Base-by-base conservation (phyloP, 2,113 vertebrate genomes). In the Laticauda laticaudata region DNA sequence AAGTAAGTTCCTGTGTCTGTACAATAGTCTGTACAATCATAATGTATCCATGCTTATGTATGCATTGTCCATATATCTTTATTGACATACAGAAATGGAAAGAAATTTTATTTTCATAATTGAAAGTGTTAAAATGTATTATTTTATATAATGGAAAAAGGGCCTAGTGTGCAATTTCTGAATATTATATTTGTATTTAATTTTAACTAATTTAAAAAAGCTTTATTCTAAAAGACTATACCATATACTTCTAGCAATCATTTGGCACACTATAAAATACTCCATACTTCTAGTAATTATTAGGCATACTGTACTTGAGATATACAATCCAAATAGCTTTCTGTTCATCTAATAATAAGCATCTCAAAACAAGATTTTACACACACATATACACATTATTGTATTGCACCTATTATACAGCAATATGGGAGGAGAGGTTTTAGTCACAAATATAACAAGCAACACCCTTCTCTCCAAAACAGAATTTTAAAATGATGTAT, bases 401-500 rank as follows among this genome's bases (percentile, higher is more conserved):
- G 51, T 11, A 39, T 56, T 57, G n/a, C 18, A 43, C 39, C 59
- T 92, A 48, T 48, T 48, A 93, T 92, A 94, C 92, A 93, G 56
- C 20, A 61, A 92, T 93, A 85, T 75, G 91, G 92, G 57, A 1
- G 11, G 81, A 43, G 43, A 51, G 53, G 18, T 14, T 92, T 93
- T 87, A 56, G n/a, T 86, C 88, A 94, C 0, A 0, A 94, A 87
- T 0, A 87, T 34, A 91, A 94, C 0, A 93, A 54, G 92, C 86
- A 45, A 92, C 3, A 85, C 86, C 88, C 86, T 92, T 93, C 39
- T 88, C 89, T 94, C 86, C 91, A 54, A 64, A 96, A 96, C 94
- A 96, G 91, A 97, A 95, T 92, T 88, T 96, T 94, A 95, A 90
- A 88, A 96, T 93, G 94, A 96, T 97, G 96, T 95, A 93, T 96